These are phyloP conservation scores for Phylloscopus whistleri DNA, from an alignment of 2,113 vertebrate species.

Conservation along the genomic window DNA sequence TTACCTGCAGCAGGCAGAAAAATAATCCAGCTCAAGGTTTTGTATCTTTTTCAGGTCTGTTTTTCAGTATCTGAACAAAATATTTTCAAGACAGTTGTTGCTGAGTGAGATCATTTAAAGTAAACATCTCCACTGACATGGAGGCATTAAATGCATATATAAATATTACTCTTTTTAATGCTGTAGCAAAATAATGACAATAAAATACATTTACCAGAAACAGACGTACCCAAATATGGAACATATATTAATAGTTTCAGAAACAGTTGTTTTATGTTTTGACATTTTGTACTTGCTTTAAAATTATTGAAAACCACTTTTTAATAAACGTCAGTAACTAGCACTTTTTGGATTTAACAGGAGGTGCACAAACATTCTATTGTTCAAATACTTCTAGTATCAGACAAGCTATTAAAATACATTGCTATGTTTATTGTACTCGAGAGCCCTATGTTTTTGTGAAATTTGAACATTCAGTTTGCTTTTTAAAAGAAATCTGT, in stretches of 20 bases:
- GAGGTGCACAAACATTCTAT: neutral
- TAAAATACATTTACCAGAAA: neutral
- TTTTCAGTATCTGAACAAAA: neutral
- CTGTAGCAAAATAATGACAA: neutral
- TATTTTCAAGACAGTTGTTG: slow-evolving; percentile 17
- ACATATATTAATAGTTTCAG: neutral
- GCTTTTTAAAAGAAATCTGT: neutral
- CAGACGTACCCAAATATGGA: neutral
- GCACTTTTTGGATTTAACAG: neutral
- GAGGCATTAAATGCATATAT: neutral
- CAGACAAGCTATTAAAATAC: neutral
- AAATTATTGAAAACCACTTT: neutral
- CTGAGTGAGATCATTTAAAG: neutral
- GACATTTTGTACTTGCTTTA: neutral
- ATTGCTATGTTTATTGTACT: neutral
- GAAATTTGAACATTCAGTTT: neutral
- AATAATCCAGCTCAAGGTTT: neutral
- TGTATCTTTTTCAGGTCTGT: neutral
- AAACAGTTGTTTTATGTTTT: neutral
- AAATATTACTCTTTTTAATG: neutral
- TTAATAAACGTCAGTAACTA: neutral
- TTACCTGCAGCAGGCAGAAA: neutral
- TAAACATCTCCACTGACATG: neutral
- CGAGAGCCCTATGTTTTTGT: rapidly evolving
- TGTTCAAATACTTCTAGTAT: neutral